These are phyloP conservation scores for Hylaeus anthracinus DNA, from an alignment of 1,140 invertebrate genomes.

Conservation along the genomic window DNA sequence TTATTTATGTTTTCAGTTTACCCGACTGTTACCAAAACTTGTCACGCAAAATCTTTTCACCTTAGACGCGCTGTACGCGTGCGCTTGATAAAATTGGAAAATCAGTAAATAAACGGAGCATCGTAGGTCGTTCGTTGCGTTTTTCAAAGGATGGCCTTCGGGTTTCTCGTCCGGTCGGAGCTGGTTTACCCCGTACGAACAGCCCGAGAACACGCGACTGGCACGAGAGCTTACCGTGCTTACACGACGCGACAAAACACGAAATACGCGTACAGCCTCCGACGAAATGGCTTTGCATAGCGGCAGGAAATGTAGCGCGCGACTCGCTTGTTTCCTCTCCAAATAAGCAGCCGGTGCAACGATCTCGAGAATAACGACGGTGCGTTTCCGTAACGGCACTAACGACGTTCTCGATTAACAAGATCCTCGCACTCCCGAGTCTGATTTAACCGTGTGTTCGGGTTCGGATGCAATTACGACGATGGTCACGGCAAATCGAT, in stretches of 20 bases:
- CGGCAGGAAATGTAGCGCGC: constrained; percentile 22
- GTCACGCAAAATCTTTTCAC: no score
- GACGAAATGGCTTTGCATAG: constrained; percentile 51
- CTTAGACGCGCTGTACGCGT: no score
- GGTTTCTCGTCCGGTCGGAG: constrained; percentile 51
- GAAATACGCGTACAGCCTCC: constrained; percentile 50
- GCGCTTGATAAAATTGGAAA: no score
- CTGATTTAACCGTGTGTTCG: neutral
- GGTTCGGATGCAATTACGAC: neutral
- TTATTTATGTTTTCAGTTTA: no score
- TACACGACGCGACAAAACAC: constrained; percentile 34
- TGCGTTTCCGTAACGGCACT: neutral
- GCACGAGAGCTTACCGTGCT: constrained; percentile 23
- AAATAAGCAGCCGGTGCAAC: constrained; percentile 41
- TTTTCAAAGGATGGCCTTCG: constrained; percentile 40
- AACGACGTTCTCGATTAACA: constrained; percentile 1
- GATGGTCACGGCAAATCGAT: neutral
- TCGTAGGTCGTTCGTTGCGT: constrained; percentile 30
- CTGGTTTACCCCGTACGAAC: constrained; percentile 53
- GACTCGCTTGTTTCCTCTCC: neutral
- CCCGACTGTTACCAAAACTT: no score
- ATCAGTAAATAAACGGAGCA: no score
- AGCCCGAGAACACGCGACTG: constrained; percentile 42
- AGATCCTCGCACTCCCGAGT: neutral
- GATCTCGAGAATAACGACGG: neutral